Evolutionary conservation across 2,888 invertebrate genomes (phyloP), one percentile per base, ranked within the genome.

Genomic region (Rotaria sp.): DNA sequence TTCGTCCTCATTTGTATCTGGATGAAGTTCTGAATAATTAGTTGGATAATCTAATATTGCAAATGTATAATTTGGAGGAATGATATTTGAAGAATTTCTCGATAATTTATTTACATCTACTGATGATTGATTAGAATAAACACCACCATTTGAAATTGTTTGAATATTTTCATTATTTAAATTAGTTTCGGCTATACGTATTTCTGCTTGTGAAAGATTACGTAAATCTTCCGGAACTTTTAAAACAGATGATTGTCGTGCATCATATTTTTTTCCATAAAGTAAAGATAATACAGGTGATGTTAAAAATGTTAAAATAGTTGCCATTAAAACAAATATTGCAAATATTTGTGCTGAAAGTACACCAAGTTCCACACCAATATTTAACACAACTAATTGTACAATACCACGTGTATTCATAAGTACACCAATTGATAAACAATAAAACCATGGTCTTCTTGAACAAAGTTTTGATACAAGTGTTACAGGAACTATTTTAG

Each of bases 331-430:
- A 41, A 75, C 75, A 45, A 75, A 75, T 26, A 75, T 75, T 2
- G 75, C 75, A 75, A 75, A 75, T 18, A 75, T 41, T 26, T 24
- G 18, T 30, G 75, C 26, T 13, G 41, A 41, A 11, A 75, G 38
- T 0, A 75, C 75, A 11, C n/a, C n/a, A 18, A 75, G 75, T 75
- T 75, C 26, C 5, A 75, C 75, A 41, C 75, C 75, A 75, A 75
- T 45, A n/a, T 75, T 75, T 24, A 75, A 30, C 10, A 75, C 75
- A 45, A 75, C 75, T 24, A 75, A 45, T 41, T 75, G 75, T 41
- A 75, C 75, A 41, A 75, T 75, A 41, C 75, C 75, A 45, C 75
- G 75, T 41, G 75, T 75, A 75, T 75, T 75, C 75, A 75, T 75
- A 15, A 75, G 75, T 41, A 75, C 45, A 10, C 75, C 75, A 10